Evolutionary conservation across 2,888 invertebrate species (phyloP).

Genomic region (Cylindroiulus punctatus): DNA sequence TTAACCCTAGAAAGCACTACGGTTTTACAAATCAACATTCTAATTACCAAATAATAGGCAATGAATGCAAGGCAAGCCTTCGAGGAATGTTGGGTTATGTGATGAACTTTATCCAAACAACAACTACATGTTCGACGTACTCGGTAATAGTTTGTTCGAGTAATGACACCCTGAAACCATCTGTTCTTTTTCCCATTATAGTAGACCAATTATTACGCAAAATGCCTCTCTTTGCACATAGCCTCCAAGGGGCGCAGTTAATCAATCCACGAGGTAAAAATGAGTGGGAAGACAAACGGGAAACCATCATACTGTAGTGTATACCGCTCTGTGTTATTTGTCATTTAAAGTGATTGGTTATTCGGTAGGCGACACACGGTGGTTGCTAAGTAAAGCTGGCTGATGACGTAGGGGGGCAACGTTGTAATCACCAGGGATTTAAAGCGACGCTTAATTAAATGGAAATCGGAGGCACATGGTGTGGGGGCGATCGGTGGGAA

Average conservation of each 20-base stretch:
- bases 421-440: not conserved
- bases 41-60: not conserved
- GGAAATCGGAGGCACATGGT: not conserved
- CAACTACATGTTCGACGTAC: too few relatives aligned
- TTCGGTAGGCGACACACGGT: not conserved
- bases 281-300: not conserved
- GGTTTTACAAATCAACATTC: not conserved
- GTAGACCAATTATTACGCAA: not conserved
- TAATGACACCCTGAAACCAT: constrained; percentile 25
- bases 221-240: not conserved
- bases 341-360: constrained; percentile 3
- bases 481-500: not conserved
- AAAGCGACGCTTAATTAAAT: not conserved
- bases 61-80: too few relatives aligned
- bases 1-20: not conserved
- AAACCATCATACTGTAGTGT: not conserved
- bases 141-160: too few relatives aligned
- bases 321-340: not conserved
- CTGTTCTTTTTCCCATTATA: not conserved
- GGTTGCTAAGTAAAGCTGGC: not conserved
- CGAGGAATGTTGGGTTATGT: too few relatives aligned
- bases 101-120: too few relatives aligned
- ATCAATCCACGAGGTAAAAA: not conserved
- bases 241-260: not conserved
- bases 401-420: not conserved